Evolutionary conservation across 2,888 invertebrate genomes (phyloP), one percentile per base, ranked within the genome.

Genomic region (Eupithecia dodoneata): DNA sequence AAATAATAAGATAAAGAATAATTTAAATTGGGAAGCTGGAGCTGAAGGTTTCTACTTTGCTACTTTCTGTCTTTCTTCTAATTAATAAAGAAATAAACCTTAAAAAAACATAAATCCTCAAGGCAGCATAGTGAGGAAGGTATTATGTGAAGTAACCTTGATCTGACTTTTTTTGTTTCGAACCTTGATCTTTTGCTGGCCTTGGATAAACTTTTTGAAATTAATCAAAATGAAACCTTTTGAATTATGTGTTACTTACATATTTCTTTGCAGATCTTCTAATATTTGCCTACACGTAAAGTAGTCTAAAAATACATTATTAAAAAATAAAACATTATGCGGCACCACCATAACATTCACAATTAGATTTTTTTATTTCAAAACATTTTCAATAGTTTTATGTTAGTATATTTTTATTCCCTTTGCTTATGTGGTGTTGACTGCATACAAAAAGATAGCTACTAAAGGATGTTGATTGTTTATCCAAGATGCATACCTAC

Each of bases 151-250:
- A 65, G 65, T 59, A 59, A 18, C 30, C 30, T 30, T 30, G 30
- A 30, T 30, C 30, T 30, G 30, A 30, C 30, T 30, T 30, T 30
- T 30, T 30, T 30, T 30, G 30, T 30, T 30, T 30, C 45, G 2
- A 52, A 52, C 65, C 65, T 65, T 65, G 65, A 65, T 65, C 65
- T 65, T 65, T 41, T 41, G 6, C 65, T 65, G 41, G 13, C 65
- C 65, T 65, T 65, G 65, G 41, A 65, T 41, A 41, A 41, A 3
- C 3, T 65, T 65, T 55, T 65, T 41, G 41, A 65, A 30, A 30
- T 30, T 30, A 30, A 30, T 30, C 7, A 41, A 65, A 65, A 65
- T 65, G 41, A 12, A 41, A 15, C 13, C 41, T 12, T 59, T 59
- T 59, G 55, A 18, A 59, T 59, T n/a, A 55, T n/a, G 7, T n/a